Base-by-base conservation (phyloP, 2,797 vertebrate species). In the Pampus argenteus region DNA sequence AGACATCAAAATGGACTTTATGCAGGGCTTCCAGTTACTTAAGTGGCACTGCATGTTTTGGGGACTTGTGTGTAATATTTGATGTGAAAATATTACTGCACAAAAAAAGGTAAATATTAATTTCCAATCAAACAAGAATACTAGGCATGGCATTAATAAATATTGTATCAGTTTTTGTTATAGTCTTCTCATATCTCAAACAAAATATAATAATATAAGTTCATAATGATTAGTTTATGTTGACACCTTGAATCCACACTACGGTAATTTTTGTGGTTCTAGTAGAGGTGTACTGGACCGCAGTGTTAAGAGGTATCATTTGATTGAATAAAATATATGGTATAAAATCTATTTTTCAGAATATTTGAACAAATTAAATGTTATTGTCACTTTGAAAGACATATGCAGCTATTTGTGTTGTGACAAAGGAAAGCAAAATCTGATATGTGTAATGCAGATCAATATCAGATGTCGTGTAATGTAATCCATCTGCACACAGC, bases 1-100 rank as follows among this genome's bases (percentile, higher is more conserved):
- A 74, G 58, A 74, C 48, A 71, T 34, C 42, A 63, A 65, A 61
- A 68, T 76, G 47, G 64, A 74, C 58, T 79, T 76, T 45, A 58
- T 60, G 23, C 42, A 56, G 65, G 47, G 26, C 58, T 58, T 81
- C 45, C 55, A 57, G 55, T 69, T n/a, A 13, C 60, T 68, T 23
- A 71, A 71, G 47, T 55, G 23, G 9, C 25, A 51, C 40, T 71
- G 42, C 55, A 68, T 78, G 48, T 52, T 58, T 55, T n/a, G 20
- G 4, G 44, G 7, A 52, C 10, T 42, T 13, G 45, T 51, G 31
- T 71, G 59, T 57, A 34, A 63, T 51, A 57, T 62, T 68, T 58
- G 11, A 64, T 5, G 23, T 40, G 26, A 18, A 68, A 64, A 74
- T 44, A 54, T 26, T 58, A 20, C 9, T 54, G 28, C 1, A 47